These are phyloP conservation scores for Daptonema setosum DNA, from an alignment of 2,888 invertebrate genomes.

Conservation along the genomic window DNA sequence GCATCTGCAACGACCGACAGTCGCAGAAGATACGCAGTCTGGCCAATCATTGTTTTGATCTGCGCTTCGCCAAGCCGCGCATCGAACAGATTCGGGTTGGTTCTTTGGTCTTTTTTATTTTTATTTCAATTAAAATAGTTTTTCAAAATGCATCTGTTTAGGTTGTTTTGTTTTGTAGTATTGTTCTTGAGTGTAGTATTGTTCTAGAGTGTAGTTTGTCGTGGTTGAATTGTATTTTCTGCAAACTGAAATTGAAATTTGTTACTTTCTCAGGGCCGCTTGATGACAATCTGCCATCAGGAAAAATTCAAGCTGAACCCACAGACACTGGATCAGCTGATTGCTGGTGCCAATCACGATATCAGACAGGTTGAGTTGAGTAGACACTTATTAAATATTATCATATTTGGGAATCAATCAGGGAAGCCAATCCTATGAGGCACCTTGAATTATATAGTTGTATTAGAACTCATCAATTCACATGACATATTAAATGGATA, in stretches of 20 bases:
- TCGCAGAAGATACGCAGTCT: conserved; percentile 56
- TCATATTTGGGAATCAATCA: not conserved
- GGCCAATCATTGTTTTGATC: conserved; percentile 75
- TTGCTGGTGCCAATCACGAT: conserved; percentile 68
- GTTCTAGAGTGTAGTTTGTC: not conserved
- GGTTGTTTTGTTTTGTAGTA: not conserved
- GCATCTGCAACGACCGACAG: conserved; percentile 85
- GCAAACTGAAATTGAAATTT: too few relatives aligned
- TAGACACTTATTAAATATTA: not conserved
- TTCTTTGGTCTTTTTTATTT: too few relatives aligned
- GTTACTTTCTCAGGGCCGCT: conserved; percentile 44
- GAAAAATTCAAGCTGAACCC: conserved; percentile 54
- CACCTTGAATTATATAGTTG: too few relatives aligned
- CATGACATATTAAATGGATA: too few relatives aligned
- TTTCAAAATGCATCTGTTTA: not conserved
- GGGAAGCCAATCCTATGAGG: too few relatives aligned
- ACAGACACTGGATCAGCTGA: conserved; percentile 57
- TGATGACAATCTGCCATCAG: conserved; percentile 72
- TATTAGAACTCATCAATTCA: too few relatives aligned
- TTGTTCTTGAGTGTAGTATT: not conserved
- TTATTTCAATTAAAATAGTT: too few relatives aligned
- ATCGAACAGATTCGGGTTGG: conserved; percentile 66
- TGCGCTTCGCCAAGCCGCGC: conserved; percentile 58
- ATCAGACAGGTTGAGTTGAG: conserved; percentile 64
- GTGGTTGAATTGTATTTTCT: conserved; percentile 12